Evolutionary conservation across 2,797 vertebrate genomes (phyloP).

Genomic region (Phrynocephalus vlangalii): DNA sequence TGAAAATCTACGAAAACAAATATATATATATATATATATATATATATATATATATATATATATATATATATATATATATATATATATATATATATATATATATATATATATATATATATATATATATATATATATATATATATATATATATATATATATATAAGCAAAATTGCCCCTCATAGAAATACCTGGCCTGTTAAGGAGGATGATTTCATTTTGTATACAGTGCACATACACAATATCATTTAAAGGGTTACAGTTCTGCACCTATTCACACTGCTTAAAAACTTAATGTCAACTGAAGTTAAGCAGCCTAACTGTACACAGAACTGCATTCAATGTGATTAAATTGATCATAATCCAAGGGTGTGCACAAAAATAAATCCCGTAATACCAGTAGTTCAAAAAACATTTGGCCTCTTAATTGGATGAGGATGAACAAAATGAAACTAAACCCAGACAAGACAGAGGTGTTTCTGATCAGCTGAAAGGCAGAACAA

Average conservation of each 20-base stretch:
- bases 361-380: not conserved
- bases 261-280: not conserved
- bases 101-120: no score
- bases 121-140: no score
- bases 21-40: no score
- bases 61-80: no score
- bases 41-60: no score
- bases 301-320: conserved; percentile 2
- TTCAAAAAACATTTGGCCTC: conserved; percentile 22
- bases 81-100: no score
- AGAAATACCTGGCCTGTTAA: not conserved
- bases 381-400: conserved; percentile 25
- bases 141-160: not conserved
- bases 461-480: no score
- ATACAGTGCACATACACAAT: not conserved
- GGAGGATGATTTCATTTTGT: not conserved
- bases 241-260: not conserved
- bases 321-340: not conserved
- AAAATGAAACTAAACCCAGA: no score
- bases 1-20: no score
- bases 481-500: no score
- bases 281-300: conserved; percentile 25
- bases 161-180: no score
- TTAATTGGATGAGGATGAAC: not conserved
- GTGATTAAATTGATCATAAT: conserved; percentile 31